Base-by-base conservation (phyloP, 1,140 invertebrate genomes). In the Procambarus clarkii region DNA sequence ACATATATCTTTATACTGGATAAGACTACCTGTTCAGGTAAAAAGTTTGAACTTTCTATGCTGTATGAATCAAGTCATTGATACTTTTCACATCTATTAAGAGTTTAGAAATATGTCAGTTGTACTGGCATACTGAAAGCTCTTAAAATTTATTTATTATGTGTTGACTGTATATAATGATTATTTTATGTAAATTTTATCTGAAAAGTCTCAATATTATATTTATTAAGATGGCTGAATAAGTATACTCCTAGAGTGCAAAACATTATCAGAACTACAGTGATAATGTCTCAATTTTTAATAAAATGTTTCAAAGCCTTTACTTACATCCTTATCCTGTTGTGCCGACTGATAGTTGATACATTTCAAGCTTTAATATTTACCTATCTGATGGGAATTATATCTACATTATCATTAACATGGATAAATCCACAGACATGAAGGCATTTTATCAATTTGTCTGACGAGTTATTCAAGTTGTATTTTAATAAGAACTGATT, bases 171-270 rank as follows among this genome's bases (percentile, higher is more conserved):
- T 91, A 91, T 86, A 91, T 91, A 91, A 86, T 86, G 82, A 91
- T 91, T 91, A 91, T 91, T 91, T 91, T 91, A 91, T 91, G 89
- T 91, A 91, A 91, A 91, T 91, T 91, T 91, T 91, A 91, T 91
- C 89, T 91, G 89, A 82, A 91, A 85, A 91, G 89, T 91, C 89
- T 91, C 80, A 91, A 91, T 91, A 91, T 91, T 91, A 91, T 91
- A 91, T 91, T 91, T 91, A 91, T 91, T 91, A 91, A 86, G 89
- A 91, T 91, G 89, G 89, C 81, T 91, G 89, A 91, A 91, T 91
- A 91, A 91, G 89, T 91, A 91, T 91, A 91, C 89, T 91, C 89
- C 89, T 91, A 91, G 89, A 91, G 89, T 91, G 89, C 89, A 91
- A 91, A 91, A 80, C 89, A 85, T 91, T 91, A 91, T 91, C 89